Percentiles rank a stretch among this genome's conserved stretches.
Evolutionary conservation across 30 jellyfish, hydroid and myxozoan genomes (phyloP).

Genomic region (Aurelia coerulea): DNA sequence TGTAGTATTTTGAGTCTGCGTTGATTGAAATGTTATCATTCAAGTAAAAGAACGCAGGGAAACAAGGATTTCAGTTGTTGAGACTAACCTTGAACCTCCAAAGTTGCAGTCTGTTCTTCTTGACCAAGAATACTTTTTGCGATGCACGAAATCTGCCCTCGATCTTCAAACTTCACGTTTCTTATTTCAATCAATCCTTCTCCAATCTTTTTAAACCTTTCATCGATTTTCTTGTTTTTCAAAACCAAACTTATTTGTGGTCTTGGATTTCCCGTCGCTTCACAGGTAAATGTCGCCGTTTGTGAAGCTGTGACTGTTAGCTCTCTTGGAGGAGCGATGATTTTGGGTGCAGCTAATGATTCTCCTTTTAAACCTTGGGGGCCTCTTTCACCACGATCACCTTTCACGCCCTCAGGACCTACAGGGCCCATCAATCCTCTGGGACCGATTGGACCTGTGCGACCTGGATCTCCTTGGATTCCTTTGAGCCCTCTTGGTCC

Average conservation of each 20-base stretch:
- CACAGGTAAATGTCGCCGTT: constrained; percentile 17
- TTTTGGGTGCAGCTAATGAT: background rate
- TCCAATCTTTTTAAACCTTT: background rate
- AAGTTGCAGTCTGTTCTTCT: background rate
- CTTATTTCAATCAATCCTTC: background rate
- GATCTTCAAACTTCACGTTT: constrained; percentile 11
- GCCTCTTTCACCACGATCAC: background rate
- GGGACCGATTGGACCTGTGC: background rate
- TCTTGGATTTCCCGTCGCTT: constrained; percentile 28
- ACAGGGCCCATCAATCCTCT: constrained; percentile 3
- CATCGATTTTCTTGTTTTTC: background rate
- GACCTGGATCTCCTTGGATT: constrained; percentile 3
- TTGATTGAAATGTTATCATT: too few relatives aligned
- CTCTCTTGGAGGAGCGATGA: background rate
- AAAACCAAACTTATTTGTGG: background rate
- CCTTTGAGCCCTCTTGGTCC: constrained; percentile 33
- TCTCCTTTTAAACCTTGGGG: background rate
- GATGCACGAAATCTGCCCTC: background rate
- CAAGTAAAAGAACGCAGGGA: too few relatives aligned
- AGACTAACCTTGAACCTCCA: constrained; percentile 1
- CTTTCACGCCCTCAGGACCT: background rate
- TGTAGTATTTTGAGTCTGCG: too few relatives aligned
- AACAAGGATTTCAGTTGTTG: too few relatives aligned
- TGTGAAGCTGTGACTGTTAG: background rate
- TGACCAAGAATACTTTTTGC: constrained; percentile 33